phyloP scores from a whole-genome alignment of 2,888 invertebrate genomes.

The Calephelis perditalis region DNA sequence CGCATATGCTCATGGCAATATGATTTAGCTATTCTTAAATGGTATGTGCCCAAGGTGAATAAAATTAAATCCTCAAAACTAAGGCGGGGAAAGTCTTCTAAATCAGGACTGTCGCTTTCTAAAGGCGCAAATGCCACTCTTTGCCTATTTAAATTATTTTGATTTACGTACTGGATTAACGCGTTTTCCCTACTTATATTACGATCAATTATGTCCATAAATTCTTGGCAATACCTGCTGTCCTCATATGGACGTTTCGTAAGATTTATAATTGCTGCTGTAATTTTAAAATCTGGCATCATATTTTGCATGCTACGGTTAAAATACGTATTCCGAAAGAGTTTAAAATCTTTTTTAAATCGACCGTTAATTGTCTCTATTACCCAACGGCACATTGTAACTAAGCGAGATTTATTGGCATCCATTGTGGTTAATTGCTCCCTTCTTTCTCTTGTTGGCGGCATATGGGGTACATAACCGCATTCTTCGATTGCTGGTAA shows the following conservation, averaged over 20 bases:
- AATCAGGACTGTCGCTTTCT: neutral
- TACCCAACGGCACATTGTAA: slow-evolving; percentile 25
- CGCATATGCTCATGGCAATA: slow-evolving; percentile 23
- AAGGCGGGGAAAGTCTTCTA: slow-evolving; percentile 20
- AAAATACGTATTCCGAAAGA: slow-evolving; percentile 19
- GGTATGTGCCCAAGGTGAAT: slow-evolving; percentile 17
- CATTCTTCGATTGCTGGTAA: slow-evolving; percentile 14
- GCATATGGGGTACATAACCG: slow-evolving; percentile 12
- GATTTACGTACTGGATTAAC: slow-evolving; percentile 4
- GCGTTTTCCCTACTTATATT: slow-evolving; percentile 8
- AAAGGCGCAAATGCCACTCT: neutral
- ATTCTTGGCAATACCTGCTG: neutral
- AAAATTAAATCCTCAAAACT: slow-evolving; percentile 15
- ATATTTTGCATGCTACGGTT: slow-evolving; percentile 18
- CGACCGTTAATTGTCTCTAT: slow-evolving; percentile 21
- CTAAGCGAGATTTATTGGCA: neutral
- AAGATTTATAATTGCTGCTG: slow-evolving; percentile 21
- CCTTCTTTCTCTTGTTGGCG: slow-evolving; percentile 3
- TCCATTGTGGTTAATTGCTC: neutral
- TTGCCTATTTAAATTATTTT: slow-evolving; percentile 1
- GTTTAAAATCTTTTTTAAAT: slow-evolving; percentile 15
- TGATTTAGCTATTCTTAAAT: slow-evolving; percentile 20
- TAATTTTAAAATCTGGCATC: slow-evolving; percentile 23
- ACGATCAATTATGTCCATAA: slow-evolving; percentile 12
- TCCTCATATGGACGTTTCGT: slow-evolving; percentile 8